phyloP scores from a whole-genome alignment of 2,888 invertebrate species.

The Andrena dorsata region DNA sequence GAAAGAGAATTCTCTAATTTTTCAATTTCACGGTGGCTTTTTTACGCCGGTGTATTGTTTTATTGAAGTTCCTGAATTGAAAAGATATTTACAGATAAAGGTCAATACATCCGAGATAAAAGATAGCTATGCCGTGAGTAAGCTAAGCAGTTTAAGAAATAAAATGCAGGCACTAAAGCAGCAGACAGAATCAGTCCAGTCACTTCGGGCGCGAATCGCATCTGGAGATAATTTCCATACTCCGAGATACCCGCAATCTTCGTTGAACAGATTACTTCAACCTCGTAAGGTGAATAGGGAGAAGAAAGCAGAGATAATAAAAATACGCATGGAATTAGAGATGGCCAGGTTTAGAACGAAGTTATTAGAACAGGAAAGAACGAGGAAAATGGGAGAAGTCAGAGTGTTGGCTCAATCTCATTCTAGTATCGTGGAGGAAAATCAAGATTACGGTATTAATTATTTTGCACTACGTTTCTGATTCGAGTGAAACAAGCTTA shows the following conservation, averaged over 20 bases:
- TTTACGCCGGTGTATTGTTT: conserved; percentile 89
- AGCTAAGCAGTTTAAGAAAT: conserved; percentile 87
- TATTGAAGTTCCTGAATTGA: conserved; percentile 79
- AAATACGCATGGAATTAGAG: conserved; percentile 90
- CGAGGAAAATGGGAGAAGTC: conserved; percentile 88
- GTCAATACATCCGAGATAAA: conserved; percentile 87
- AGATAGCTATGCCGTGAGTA: conserved; percentile 90
- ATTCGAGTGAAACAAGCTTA: background rate
- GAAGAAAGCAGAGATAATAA: conserved; percentile 88
- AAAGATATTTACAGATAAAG: conserved; percentile 81
- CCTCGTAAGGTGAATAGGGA: conserved; percentile 87
- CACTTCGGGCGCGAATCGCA: conserved; percentile 84
- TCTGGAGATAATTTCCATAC: conserved; percentile 83
- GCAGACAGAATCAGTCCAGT: conserved; percentile 87
- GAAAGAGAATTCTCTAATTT: conserved; percentile 91
- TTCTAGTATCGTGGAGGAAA: conserved; percentile 88
- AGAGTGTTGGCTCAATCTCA: conserved; percentile 89
- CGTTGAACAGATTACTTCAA: conserved; percentile 80
- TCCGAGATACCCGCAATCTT: conserved; percentile 80
- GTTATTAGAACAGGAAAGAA: conserved; percentile 90
- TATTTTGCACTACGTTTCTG: background rate
- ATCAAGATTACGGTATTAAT: conserved; percentile 89
- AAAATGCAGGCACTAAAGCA: conserved; percentile 89
- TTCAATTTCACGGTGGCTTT: conserved; percentile 95
- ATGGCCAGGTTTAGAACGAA: conserved; percentile 89